A percentile compares a stretch with the other conserved stretches of the same genome.
Conservation (phyloP, 1,140 invertebrate genomes). For the Psilanteris sp. region DNA sequence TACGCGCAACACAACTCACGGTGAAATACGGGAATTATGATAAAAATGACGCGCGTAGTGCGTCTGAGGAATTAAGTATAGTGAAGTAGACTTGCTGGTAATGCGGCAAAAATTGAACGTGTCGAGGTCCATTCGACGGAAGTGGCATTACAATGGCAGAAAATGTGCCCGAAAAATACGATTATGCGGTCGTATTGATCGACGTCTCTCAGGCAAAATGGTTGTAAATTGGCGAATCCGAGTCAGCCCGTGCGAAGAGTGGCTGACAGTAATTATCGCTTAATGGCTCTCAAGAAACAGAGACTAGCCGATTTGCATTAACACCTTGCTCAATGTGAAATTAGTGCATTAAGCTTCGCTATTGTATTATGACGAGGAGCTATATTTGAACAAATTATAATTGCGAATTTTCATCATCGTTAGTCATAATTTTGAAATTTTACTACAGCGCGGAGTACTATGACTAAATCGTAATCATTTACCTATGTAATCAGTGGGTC, state of each 20-base stretch:
- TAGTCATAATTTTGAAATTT: constrained; percentile 24
- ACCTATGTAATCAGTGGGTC: no score
- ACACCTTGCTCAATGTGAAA: constrained; percentile 53
- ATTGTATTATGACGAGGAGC: constrained; percentile 45
- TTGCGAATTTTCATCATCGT: constrained; percentile 19
- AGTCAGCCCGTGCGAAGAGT: constrained; percentile 41
- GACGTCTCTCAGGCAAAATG: constrained; percentile 49
- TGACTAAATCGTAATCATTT: no score
- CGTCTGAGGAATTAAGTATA: constrained; percentile 7
- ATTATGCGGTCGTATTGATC: constrained; percentile 53
- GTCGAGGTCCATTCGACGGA: constrained; percentile 43
- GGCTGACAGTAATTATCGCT: constrained; percentile 61
- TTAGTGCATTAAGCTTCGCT: constrained; percentile 43
- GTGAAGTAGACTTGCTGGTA: constrained; percentile 15
- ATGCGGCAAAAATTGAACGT: constrained; percentile 35
- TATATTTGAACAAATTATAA: constrained; percentile 39
- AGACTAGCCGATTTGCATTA: constrained; percentile 60
- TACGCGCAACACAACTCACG: constrained; percentile 8
- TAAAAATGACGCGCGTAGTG: constrained; percentile 10
- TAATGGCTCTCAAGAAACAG: constrained; percentile 60
- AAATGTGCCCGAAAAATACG: constrained; percentile 46
- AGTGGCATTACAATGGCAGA: constrained; percentile 53
- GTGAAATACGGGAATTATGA: constrained; percentile 24
- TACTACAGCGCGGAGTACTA: no score
- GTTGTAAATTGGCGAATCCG: constrained; percentile 55